Conservation (phyloP, 2,113 vertebrate genomes). For the Gallinago jamesoni region DNA sequence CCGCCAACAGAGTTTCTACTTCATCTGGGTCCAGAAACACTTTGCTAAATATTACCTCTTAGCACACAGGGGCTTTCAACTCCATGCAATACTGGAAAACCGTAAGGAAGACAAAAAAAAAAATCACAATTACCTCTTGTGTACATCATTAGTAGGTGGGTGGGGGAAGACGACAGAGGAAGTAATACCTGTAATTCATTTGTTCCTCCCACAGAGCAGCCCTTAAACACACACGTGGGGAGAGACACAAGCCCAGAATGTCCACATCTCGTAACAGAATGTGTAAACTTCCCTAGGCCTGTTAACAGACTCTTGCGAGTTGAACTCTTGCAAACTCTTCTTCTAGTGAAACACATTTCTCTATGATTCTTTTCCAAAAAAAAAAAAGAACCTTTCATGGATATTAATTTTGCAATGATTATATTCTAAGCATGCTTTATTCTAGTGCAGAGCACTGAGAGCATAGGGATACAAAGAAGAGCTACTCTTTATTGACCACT, state of each 20-base stretch:
- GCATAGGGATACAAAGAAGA: conserved; percentile 48
- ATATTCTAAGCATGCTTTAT: conserved; percentile 36
- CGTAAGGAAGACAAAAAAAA: neutral
- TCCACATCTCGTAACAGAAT: neutral
- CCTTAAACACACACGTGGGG: neutral
- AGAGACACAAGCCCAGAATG: neutral
- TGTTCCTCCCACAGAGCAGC: neutral
- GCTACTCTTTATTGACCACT: conserved; percentile 56
- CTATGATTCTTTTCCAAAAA: neutral
- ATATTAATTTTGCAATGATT: conserved; percentile 31
- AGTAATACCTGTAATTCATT: neutral
- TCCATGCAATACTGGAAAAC: fast-evolving
- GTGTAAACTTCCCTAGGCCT: neutral
- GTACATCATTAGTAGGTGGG: neutral
- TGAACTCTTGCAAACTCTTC: neutral
- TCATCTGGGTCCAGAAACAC: neutral
- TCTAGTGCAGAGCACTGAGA: neutral
- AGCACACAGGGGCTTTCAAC: fast-evolving
- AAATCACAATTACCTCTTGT: neutral
- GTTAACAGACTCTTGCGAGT: neutral
- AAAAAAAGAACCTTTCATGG: conserved; percentile 3
- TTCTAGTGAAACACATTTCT: neutral
- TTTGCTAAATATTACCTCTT: neutral
- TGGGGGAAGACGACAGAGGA: neutral
- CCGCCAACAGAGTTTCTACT: neutral